phyloP scores from a whole-genome alignment of 1,140 invertebrate species.

The Drosophila prosaltans region DNA sequence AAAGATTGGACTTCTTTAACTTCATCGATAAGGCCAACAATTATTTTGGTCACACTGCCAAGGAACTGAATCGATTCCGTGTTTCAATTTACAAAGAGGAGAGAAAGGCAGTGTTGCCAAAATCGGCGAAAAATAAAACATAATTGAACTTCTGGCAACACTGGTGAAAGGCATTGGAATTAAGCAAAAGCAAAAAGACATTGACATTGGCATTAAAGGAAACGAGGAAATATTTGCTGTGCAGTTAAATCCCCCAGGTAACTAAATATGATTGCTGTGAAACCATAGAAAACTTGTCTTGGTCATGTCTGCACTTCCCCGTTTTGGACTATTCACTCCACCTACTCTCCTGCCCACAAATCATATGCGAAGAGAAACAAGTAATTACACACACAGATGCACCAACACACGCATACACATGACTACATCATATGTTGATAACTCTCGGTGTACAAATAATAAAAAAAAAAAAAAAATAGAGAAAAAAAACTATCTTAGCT shows the following conservation, averaged over 20 bases:
- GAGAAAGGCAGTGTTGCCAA: background rate
- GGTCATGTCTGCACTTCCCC: background rate
- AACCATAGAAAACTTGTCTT: conserved; percentile 52
- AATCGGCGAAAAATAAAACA: background rate
- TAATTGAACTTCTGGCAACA: background rate
- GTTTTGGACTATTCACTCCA: background rate
- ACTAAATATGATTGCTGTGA: conserved; percentile 27
- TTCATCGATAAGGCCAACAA: no score
- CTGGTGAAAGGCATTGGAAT: conserved; percentile 65
- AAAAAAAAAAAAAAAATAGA: conserved; percentile 39
- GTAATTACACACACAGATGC: conserved; percentile 33
- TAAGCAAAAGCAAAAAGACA: conserved; percentile 33
- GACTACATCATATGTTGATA: conserved; percentile 55
- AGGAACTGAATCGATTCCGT: background rate
- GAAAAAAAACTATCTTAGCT: background rate
- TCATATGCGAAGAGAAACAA: conserved; percentile 33
- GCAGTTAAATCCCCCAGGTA: conserved; percentile 14
- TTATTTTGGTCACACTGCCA: background rate
- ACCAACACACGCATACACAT: conserved; percentile 14
- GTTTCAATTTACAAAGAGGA: no score
- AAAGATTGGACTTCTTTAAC: no score
- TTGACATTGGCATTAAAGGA: conserved; percentile 13
- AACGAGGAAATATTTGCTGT: conserved; percentile 7
- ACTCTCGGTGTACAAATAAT: conserved; percentile 33
- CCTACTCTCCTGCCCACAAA: conserved; percentile 23